These are phyloP conservation scores for Ormyrus labotus DNA, from an alignment of 2,888 invertebrate genomes.

Conservation along the genomic window DNA sequence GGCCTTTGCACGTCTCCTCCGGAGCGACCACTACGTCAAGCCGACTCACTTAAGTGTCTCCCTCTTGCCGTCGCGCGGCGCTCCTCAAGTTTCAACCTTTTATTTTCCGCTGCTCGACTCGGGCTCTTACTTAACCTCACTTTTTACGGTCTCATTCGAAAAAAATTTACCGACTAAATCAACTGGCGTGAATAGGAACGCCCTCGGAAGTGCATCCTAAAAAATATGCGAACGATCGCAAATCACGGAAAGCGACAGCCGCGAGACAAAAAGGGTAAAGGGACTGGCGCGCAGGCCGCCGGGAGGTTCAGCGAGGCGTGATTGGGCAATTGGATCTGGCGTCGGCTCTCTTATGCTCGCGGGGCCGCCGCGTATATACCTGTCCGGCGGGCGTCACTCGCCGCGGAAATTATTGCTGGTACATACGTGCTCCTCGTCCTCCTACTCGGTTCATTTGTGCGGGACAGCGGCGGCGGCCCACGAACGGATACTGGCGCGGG, in stretches of 20 bases:
- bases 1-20: conserved; percentile 24
- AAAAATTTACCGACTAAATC: background rate
- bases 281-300: background rate
- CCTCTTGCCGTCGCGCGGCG: background rate
- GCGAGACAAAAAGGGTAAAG: background rate
- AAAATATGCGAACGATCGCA: background rate
- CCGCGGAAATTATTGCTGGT: conserved; percentile 42
- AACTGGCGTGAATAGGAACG: background rate
- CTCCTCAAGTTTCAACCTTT: background rate
- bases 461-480: background rate
- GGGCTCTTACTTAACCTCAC: background rate
- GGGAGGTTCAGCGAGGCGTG: conserved; percentile 27
- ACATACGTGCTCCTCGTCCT: background rate
- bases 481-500: conserved; percentile 5
- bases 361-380: conserved; percentile 11
- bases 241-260: background rate
- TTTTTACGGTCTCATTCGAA: background rate
- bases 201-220: background rate
- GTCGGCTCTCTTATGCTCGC: background rate
- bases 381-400: conserved; percentile 26
- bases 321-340: conserved; percentile 52
- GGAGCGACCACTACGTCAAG: conserved; percentile 23
- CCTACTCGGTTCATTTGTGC: conserved; percentile 44
- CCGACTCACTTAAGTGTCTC: conserved; percentile 35
- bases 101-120: background rate